Conservation (phyloP, 2,888 invertebrate genomes). For the Blastobasis lacticolella region DNA sequence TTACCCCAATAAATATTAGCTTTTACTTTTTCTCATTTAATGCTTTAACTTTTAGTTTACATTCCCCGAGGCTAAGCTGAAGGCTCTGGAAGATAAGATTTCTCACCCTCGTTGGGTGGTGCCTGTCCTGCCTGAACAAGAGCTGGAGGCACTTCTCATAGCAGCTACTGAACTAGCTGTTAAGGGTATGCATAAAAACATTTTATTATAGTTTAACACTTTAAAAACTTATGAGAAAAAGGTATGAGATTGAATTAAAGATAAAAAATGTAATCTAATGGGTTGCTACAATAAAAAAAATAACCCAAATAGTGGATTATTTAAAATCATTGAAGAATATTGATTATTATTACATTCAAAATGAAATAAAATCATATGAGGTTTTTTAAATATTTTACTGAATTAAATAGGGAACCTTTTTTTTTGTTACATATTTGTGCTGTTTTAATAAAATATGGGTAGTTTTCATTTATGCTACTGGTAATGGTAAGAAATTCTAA, state of each 20-base stretch:
- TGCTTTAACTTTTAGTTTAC: slow-evolving; percentile 37
- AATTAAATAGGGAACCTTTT: too few species aligned
- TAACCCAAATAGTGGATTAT: background rate
- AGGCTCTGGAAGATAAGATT: slow-evolving; percentile 95
- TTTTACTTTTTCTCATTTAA: background rate
- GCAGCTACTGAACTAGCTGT: slow-evolving; percentile 90
- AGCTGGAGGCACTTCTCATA: slow-evolving; percentile 91
- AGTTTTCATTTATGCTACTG: too few species aligned
- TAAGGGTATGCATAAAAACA: slow-evolving; percentile 75
- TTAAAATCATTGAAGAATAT: too few species aligned
- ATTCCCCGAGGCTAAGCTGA: slow-evolving; percentile 91
- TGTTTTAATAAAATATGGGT: too few species aligned
- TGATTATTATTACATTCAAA: background rate
- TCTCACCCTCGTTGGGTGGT: slow-evolving; percentile 97
- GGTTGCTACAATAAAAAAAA: background rate
- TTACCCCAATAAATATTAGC: too few species aligned
- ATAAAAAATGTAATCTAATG: too few species aligned
- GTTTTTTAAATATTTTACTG: too few species aligned
- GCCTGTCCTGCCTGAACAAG: slow-evolving; percentile 96
- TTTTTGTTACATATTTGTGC: too few species aligned
- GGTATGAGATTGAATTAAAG: background rate
- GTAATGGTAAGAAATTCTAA: too few species aligned
- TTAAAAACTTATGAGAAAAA: background rate
- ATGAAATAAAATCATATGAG: background rate
- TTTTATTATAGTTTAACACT: background rate